Base-by-base conservation (phyloP, 2,797 vertebrate genomes). In the Sebastes glaucus region DNA sequence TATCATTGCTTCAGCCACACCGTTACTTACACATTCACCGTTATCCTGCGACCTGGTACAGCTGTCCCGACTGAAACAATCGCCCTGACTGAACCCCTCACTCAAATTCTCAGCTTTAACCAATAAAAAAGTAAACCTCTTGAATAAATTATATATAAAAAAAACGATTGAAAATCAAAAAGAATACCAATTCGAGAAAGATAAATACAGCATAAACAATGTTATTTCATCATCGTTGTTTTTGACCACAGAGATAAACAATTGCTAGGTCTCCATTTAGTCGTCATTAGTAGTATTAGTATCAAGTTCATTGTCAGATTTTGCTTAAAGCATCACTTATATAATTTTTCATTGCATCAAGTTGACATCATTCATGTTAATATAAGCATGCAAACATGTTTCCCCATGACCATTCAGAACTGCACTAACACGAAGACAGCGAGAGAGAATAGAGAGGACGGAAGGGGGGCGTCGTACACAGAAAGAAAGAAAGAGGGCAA, bases 341-440 rank as follows among this genome's bases (percentile, higher is more conserved):
- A 95, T 93, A 92, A 93, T 93, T 94, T 87, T 94, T 94, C 93
- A 88, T 95, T 94, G 94, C 94, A 95, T 95, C 92, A 92, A 95
- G 94, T 94, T 96, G 95, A 96, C 95, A 95, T 96, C 95, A 96
- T 96, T 95, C 94, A 94, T 96, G 94, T 95, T 95, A 95, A 95
- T 95, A 95, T 95, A 95, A 95, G 95, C 95, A 96, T 96, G 95
- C 95, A 96, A 93, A 95, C 94, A 94, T 91, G 86, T 91, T 93
- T 92, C 92, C 93, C 93, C 92, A 91, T 85, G 92, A 92, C 93
- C 94, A 94, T 93, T 95, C 94, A 88, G 91, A 93, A 93, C 91
- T 93, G 94, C 89, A 94, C 92, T 88, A 92, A 95, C 91, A 92
- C 81, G 78, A 90, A 88, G 91, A 88, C 87, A 90, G 83, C 65